Base-by-base conservation (phyloP, 2,113 vertebrate genomes). In the Corythornis madagascariensis region DNA sequence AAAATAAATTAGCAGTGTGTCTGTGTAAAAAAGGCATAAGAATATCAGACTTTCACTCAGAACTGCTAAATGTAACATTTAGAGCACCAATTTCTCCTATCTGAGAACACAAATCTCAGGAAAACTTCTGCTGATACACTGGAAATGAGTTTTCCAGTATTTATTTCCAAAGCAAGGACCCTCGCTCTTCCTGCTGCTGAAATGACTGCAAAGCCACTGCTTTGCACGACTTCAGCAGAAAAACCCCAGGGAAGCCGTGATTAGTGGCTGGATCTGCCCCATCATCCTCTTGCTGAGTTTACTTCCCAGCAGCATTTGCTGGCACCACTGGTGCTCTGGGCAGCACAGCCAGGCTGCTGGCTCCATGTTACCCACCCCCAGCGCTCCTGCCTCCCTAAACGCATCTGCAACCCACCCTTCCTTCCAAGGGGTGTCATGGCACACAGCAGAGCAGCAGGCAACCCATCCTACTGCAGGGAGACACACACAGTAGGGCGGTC, bases 251-350 rank as follows among this genome's bases (percentile, higher is more conserved):
- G 55, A 25, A 21, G 42, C 65, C 0, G 1, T 4, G 21, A 9
- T 7, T 12, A 5, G 50, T 5, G 71, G 47, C 53, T 48, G 29
- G 9, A 47, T 0, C 61, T 21, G 14, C 26, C 35, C 25, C 38
- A 0, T 0, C 4, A 1, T 15, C 18, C 48, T 22, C 35, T 6
- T 5, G 21, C 50, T 1, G 18, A 45, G 22, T 43, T 79, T 67
- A 59, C 0, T 63, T 40, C 43, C 48, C 48, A 11, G 74, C 53
- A 55, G 16, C 5, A 9, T 1, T 11, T 47, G 55, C 59, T 40
- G 0, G 0, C 33, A 19, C 3, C 11, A 7, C 9, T 8, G 48
- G 22, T 6, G 29, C 76, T 5, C 31, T 2, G 48, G 0, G 6
- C 45, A 53, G 47, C 3, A 25, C 31, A 38, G 21, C 53, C 50